Base-by-base conservation (phyloP, 1,140 invertebrate species). In the Drosophila cardini region DNA sequence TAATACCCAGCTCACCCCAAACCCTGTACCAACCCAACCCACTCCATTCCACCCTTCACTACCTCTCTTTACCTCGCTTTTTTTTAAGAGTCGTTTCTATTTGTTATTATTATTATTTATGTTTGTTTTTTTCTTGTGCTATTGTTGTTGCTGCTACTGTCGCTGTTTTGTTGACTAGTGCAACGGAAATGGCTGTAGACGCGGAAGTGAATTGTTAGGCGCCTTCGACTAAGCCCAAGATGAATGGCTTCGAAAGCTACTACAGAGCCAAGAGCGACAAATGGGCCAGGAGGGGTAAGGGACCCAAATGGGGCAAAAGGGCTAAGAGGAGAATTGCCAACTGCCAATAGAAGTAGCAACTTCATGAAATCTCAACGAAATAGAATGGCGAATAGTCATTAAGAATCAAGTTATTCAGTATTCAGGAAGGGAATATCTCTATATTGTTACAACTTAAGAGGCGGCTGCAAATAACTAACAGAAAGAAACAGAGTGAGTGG, bases 181-280 rank as follows among this genome's bases (percentile, higher is more conserved):
- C 77, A 89, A 45, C 84, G 84, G 84, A 89, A 89, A 89, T 89
- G 77, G 84, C 69, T 89, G 73, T 80, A 89, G 76, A 89, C 84
- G 84, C 84, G 84, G 84, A 89, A 89, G 84, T 84, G 80, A 82
- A 86, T 87, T 79, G 79, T 86, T 86, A 87, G 83, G 83, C 83
- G 82, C 78, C 83, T 82, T 78, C 65, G 56, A 48, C 72, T 36
- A 18, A 64, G 67, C 67, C 16, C 43, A 52, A 72, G 62, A 72
- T 72, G 62, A 65, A 67, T 72, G 62, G 36, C 48, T 38, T 55
- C 3, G 21, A 26, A 38, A 9, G 30, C 32, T 21, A 5, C 1
- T 6, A 45, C 38, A 15, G 11, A 21, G 5, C 4, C n/a, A 53
- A 52, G 40, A 16, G 38, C 36, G 34, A 53, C 11, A 52, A 1